Evolutionary conservation across 1,140 invertebrate species (phyloP), one percentile per base, ranked within the genome.

Genomic region (Brachionus paranguensis): DNA sequence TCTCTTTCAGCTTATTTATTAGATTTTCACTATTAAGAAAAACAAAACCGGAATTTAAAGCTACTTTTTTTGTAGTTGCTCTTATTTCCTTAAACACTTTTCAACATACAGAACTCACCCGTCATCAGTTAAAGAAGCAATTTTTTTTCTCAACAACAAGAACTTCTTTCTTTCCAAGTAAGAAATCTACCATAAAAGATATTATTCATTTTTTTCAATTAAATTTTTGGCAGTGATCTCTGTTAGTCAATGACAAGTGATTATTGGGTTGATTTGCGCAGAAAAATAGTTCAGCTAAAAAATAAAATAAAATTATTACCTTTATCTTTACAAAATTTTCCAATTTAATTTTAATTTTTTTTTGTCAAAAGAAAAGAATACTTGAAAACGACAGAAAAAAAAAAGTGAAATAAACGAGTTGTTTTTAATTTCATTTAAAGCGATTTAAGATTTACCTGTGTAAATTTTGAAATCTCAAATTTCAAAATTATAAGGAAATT

Each of bases 381-480:
- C 68, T 72, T 43, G 68, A 72, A 72, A 72, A 72, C 41, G 37
- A 72, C 68, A 72, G 33, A 41, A 43, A 72, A 72, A 12, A n/a
- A 68, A 1, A 24, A 24, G 12, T 20, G n/a, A 41, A 72, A 14
- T 24, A 72, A 72, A 24, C 68, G 41, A 72, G 37, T 72, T 72
- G 29, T 72, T 72, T 72, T 72, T 72, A 12, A 12, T 72, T 43
- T 43, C 7, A 43, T 43, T 41, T 72, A 43, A 72, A 72, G n/a
- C 37, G 37, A 72, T 72, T 72, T 72, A 47, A 72, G 68, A 72
- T 72, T 72, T 72, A 72, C 68, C 68, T 72, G 68, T 72, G 68
- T 47, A 72, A 72, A 72, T 72, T 41, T 72, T 41, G 17, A 43
- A 72, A 72, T 37, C 68, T 72, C 68, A 72, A 72, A 72, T 72